Evolutionary conservation across 2,797 vertebrate species (phyloP), one percentile per base, ranked within the genome.

Genomic region (Brachyalestes nurse): DNA sequence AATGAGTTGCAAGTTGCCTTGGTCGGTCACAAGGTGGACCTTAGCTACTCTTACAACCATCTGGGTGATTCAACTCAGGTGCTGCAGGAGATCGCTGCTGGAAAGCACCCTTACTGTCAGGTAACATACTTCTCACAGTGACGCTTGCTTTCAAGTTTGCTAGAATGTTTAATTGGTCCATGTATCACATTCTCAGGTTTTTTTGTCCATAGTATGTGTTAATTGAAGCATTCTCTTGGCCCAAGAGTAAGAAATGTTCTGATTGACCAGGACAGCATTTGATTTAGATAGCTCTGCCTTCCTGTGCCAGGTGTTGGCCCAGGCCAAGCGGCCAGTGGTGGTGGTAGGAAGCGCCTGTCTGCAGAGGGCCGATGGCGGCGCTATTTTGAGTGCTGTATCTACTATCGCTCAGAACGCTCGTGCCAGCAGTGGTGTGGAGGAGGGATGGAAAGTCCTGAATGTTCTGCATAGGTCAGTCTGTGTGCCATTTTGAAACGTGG

Each of bases 391-490:
- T 34, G 77, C 94, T 0, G 94, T 97, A 55, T 97, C 97, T 72
- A 92, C 90, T 86, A 95, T 99, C 61, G 96, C 97, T 78, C 96
- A 97, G 42, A 97, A 95, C 17, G 92, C 95, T 80, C 94, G 96
- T 81, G 86, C 86, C 81, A 96, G 93, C 83, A 97, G 96, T 0
- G 93, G 95, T 16, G 94, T 95, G 87, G 89, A 92, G 77, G 89
- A 92, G 6, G 94, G 96, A 0, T 99, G 98, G 97, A 99, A 98
- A 86, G 96, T 99, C 84, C 93, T 99, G 87, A 99, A 98, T 86
- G 96, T 94, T 73, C 89, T 95, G 76, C 93, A 95, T 88, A 92
- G 93, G 94, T 95, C 34, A 55, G 84, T 75, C 16, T 69, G 71
- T 49, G 7, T 67, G 7, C 0, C 21, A 6, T 49, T 72, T 34